These are phyloP conservation scores for Epizoanthus scotinus DNA, from an alignment of 92 coral and sea anemone genomes.

Conservation along the genomic window DNA sequence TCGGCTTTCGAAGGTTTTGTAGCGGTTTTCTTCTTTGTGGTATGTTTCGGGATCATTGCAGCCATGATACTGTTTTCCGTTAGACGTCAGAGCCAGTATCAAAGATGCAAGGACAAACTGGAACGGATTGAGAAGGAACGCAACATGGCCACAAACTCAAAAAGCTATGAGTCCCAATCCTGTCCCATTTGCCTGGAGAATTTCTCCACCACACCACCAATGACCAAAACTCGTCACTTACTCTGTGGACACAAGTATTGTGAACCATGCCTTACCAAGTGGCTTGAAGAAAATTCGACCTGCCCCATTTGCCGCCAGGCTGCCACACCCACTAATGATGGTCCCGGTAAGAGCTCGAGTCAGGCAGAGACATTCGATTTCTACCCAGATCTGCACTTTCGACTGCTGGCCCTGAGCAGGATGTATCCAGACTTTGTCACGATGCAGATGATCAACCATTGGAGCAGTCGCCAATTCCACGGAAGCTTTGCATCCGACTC, in stretches of 20 bases:
- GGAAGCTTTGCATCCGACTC: conserved; percentile 76
- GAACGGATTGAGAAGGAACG: conserved; percentile 75
- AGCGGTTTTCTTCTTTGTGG: conserved; percentile 43
- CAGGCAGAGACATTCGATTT: conserved; percentile 50
- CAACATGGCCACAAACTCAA: conserved; percentile 61
- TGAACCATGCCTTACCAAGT: conserved; percentile 78
- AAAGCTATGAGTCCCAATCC: conserved; percentile 59
- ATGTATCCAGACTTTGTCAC: conserved; percentile 75
- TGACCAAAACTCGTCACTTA: conserved; percentile 52
- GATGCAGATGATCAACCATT: conserved; percentile 61
- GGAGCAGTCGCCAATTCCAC: conserved; percentile 62
- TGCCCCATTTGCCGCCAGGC: conserved; percentile 93
- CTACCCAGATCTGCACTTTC: conserved; percentile 73
- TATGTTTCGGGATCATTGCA: conserved; percentile 44
- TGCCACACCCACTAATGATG: conserved; percentile 43
- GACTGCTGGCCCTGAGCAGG: conserved; percentile 55
- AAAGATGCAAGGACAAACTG: conserved; percentile 63
- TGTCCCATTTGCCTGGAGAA: conserved; percentile 91
- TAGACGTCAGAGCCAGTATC: conserved; percentile 48
- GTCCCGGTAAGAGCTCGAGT: background rate
- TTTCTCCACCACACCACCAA: conserved; percentile 52
- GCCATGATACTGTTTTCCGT: conserved; percentile 26
- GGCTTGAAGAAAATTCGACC: conserved; percentile 82
- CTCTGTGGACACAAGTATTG: conserved; percentile 94
- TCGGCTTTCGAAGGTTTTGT: conserved; percentile 31